These are phyloP conservation scores for Dolichomitus sp. DNA, from an alignment of 2,888 invertebrate genomes.

Conservation along the genomic window DNA sequence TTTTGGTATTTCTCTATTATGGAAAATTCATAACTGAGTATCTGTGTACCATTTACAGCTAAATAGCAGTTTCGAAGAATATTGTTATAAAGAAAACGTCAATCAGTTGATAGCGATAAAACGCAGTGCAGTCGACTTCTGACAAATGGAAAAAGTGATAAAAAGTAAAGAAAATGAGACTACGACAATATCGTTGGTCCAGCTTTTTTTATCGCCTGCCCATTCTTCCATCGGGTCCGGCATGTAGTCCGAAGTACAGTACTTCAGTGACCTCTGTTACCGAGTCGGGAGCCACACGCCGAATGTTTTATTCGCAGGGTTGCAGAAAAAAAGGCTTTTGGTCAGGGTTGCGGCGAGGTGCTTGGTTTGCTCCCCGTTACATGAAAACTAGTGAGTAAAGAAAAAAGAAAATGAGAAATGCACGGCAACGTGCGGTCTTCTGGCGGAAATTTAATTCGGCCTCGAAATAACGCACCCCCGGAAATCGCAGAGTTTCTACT, in stretches of 20 bases:
- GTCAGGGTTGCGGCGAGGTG: slow-evolving; percentile 21
- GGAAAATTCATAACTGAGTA: no score
- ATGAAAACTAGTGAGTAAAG: neutral
- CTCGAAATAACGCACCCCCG: slow-evolving; percentile 70
- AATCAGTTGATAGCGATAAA: neutral
- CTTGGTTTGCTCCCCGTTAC: slow-evolving; percentile 9
- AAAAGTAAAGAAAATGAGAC: neutral
- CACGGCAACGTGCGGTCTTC: slow-evolving; percentile 28
- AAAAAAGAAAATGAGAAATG: slow-evolving; percentile 17
- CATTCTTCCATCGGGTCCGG: neutral
- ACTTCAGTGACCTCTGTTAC: slow-evolving; percentile 26
- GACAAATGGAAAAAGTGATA: neutral
- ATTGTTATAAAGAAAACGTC: neutral
- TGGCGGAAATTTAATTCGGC: slow-evolving; percentile 75
- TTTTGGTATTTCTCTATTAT: no score
- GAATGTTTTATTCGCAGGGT: slow-evolving; percentile 21
- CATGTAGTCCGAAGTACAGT: slow-evolving; percentile 4
- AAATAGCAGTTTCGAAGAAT: no score
- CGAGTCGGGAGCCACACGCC: slow-evolving; percentile 5
- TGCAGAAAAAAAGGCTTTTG: slow-evolving; percentile 19
- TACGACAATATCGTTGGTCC: neutral
- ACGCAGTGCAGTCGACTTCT: neutral
- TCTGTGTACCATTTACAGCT: no score
- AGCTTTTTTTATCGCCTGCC: slow-evolving; percentile 4
- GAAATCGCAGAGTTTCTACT: slow-evolving; percentile 55